These are phyloP conservation scores for Trichonephila inaurata DNA, from an alignment of 1,140 invertebrate genomes.

Conservation along the genomic window DNA sequence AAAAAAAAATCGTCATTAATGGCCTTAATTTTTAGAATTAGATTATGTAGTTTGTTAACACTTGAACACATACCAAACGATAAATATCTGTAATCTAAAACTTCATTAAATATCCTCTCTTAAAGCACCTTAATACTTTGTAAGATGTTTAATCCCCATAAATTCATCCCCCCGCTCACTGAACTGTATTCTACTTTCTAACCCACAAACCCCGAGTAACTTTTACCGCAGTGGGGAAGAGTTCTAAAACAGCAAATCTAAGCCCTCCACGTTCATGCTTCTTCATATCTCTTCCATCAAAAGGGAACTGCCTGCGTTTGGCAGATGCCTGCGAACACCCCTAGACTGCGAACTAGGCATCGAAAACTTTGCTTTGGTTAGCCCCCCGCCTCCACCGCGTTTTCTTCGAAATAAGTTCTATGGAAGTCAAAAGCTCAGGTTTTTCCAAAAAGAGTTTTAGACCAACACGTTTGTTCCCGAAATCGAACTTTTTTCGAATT, in stretches of 20 bases:
- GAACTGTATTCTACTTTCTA: neutral
- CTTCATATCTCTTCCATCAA: constrained; percentile 46
- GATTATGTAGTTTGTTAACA: too few species aligned
- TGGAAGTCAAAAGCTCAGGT: constrained; percentile 15
- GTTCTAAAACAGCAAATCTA: constrained; percentile 23
- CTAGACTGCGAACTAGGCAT: constrained; percentile 13
- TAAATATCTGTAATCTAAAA: neutral
- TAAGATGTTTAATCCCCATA: neutral
- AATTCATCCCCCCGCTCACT: neutral
- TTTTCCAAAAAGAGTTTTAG: neutral
- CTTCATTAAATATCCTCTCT: neutral
- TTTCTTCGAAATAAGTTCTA: neutral
- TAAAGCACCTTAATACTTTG: neutral
- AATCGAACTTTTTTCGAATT: constrained; percentile 45
- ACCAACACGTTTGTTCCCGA: constrained; percentile 38
- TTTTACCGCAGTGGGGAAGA: neutral
- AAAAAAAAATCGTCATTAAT: too few species aligned
- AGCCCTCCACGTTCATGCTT: neutral
- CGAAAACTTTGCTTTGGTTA: neutral
- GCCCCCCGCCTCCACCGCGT: neutral
- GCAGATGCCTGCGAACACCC: neutral
- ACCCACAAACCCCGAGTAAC: neutral
- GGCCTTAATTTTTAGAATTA: too few species aligned
- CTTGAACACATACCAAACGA: too few species aligned
- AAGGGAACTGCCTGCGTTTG: constrained; percentile 24